These are phyloP conservation scores for Onthophagus sagittarius DNA, from an alignment of 2,888 invertebrate genomes.

Conservation along the genomic window DNA sequence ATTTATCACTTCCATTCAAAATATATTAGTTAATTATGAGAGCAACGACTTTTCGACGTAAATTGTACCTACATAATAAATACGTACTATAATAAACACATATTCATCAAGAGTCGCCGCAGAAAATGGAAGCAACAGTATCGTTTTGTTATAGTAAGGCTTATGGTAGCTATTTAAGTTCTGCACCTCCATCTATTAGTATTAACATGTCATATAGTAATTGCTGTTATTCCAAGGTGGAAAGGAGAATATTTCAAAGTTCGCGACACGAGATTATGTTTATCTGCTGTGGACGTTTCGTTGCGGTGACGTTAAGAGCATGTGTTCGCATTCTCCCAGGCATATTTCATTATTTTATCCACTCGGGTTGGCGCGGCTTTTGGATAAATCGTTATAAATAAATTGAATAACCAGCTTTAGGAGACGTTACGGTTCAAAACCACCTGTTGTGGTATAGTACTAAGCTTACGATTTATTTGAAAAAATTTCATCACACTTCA, in stretches of 20 bases:
- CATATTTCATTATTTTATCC: background rate
- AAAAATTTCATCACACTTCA: background rate
- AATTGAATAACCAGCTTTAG: background rate
- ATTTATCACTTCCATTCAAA: too few species aligned
- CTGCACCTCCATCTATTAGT: background rate
- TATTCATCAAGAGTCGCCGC: background rate
- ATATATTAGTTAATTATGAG: too few species aligned
- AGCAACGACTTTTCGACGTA: too few species aligned
- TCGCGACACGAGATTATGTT: background rate
- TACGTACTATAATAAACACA: background rate
- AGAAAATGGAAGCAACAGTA: background rate
- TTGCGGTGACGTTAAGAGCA: background rate
- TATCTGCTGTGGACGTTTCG: background rate
- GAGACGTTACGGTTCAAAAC: background rate
- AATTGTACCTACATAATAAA: too few species aligned
- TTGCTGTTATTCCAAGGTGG: background rate
- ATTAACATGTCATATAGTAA: background rate
- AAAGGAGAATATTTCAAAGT: background rate
- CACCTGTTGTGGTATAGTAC: background rate
- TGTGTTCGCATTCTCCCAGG: background rate
- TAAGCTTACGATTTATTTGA: background rate
- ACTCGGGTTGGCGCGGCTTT: background rate
- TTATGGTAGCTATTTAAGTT: background rate
- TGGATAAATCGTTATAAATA: background rate
- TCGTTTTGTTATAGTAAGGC: background rate